These are phyloP conservation scores for Ptychobarbus kaznakovi DNA, from an alignment of 2,797 vertebrate species.

Conservation along the genomic window DNA sequence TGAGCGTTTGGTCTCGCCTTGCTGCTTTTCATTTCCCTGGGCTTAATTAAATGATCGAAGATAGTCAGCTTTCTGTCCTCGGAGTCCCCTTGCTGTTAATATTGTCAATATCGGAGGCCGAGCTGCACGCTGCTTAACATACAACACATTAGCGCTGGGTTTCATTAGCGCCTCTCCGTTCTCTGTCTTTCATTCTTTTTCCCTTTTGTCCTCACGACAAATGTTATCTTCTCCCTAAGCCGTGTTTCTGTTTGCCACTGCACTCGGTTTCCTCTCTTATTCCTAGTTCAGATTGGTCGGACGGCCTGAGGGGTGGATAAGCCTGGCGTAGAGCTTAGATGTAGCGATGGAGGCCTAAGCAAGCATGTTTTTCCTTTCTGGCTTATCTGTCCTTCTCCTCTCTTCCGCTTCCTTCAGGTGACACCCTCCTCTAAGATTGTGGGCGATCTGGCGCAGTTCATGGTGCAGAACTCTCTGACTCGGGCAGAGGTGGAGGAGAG, in stretches of 20 bases:
- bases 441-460: conserved; percentile 95
- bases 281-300: conserved; percentile 4
- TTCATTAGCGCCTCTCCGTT: conserved; percentile 42
- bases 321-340: conserved; percentile 3
- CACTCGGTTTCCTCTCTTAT: neutral
- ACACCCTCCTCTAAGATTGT: conserved; percentile 96
- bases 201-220: conserved; percentile 61
- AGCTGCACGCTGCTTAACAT: conserved; percentile 28
- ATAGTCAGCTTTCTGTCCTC: conserved; percentile 51
- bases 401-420: conserved; percentile 76
- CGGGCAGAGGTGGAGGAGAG: conserved; percentile 85
- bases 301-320: conserved; percentile 13
- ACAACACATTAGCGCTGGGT: conserved; percentile 25
- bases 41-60: conserved; percentile 65
- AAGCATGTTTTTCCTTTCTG: conserved; percentile 18
- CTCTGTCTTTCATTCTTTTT: conserved; percentile 44
- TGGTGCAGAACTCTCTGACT: conserved; percentile 92
- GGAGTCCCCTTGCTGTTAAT: conserved; percentile 50
- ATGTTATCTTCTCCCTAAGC: conserved; percentile 52
- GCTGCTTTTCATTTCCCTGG: conserved; percentile 57
- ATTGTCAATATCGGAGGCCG: conserved; percentile 49
- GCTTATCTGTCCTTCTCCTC: conserved; percentile 16
- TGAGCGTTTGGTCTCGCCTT: conserved; percentile 57
- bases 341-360: conserved; percentile 34
- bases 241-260: neutral